Conservation (phyloP, 2,113 vertebrate genomes). For the Gila orcuttii region DNA sequence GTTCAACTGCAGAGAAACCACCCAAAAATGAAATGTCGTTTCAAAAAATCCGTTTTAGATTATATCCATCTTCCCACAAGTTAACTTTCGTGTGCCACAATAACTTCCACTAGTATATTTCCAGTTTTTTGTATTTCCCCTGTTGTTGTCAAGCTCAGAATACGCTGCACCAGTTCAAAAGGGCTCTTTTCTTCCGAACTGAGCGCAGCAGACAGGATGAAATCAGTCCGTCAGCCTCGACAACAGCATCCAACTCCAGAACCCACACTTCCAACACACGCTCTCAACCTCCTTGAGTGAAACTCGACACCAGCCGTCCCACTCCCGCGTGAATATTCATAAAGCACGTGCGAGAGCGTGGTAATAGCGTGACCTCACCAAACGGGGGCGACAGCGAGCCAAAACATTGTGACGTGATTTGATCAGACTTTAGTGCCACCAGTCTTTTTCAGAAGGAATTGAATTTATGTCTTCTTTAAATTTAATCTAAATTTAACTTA, state of each 20-base stretch:
- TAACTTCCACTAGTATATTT: slow-evolving; percentile 42
- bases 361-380: slow-evolving; percentile 53
- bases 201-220: slow-evolving; percentile 29
- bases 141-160: slow-evolving; percentile 5
- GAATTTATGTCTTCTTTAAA: slow-evolving; percentile 8
- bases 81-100: neutral
- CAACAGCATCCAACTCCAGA: slow-evolving; percentile 51
- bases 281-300: slow-evolving; percentile 60
- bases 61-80: slow-evolving; percentile 71
- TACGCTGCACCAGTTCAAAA: neutral
- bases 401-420: slow-evolving; percentile 45
- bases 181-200: neutral
- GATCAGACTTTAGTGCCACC: slow-evolving; percentile 77
- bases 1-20: neutral
- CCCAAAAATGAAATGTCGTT: slow-evolving; percentile 18
- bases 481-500: neutral
- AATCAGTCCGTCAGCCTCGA: slow-evolving; percentile 52
- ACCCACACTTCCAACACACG: slow-evolving; percentile 43
- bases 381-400: slow-evolving; percentile 45
- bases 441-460: slow-evolving; percentile 69
- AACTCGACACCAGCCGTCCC: slow-evolving; percentile 64
- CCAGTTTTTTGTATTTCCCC: slow-evolving; percentile 26
- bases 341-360: slow-evolving; percentile 69
- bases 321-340: slow-evolving; percentile 66
- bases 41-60: slow-evolving; percentile 56